Conservation (phyloP, 2,797 vertebrate species). For the Lophotriccus pileatus region DNA sequence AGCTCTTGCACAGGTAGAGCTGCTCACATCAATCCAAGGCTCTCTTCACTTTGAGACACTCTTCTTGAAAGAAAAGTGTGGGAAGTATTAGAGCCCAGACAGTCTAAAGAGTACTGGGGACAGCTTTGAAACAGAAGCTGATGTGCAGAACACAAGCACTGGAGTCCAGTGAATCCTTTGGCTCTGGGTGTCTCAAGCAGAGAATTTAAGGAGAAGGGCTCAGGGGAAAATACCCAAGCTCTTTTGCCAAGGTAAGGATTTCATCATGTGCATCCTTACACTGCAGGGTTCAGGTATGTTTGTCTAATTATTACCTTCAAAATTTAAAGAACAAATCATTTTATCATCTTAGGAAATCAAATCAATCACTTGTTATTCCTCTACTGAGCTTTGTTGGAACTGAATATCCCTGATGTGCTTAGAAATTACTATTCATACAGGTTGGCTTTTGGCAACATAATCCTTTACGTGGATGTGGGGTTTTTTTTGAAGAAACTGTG, state of each 20-base stretch:
- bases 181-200: background rate
- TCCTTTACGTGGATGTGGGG: background rate
- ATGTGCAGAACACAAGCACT: background rate
- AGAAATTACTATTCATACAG: background rate
- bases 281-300: background rate
- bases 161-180: background rate
- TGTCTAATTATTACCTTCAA: background rate
- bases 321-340: background rate
- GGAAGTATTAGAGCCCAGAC: background rate
- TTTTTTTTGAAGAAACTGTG: rapidly evolving
- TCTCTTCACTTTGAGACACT: background rate
- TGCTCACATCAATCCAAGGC: background rate
- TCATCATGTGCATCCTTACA: rapidly evolving
- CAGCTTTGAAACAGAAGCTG: background rate
- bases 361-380: background rate
- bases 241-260: background rate
- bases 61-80: background rate
- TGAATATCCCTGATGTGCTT: background rate
- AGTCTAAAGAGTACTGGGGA: background rate
- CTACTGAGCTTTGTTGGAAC: background rate
- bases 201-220: background rate
- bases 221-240: background rate
- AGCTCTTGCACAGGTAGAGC: background rate
- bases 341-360: background rate
- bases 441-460: background rate